phyloP scores from a whole-genome alignment of 2,113 vertebrate genomes.

The Astatoreochromis straeleni region DNA sequence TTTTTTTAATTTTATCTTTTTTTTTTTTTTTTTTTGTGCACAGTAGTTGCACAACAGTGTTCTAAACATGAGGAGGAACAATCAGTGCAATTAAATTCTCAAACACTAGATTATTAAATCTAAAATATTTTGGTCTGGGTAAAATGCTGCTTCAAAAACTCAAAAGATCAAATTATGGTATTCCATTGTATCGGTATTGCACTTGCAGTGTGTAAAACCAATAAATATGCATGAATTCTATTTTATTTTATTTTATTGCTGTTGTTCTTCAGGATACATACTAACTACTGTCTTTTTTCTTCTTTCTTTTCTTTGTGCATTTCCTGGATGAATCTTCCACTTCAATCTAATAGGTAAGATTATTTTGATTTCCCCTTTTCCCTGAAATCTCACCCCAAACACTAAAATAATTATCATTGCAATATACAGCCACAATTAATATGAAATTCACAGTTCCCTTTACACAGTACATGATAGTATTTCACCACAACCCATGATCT shows the following conservation, averaged over 20 bases:
- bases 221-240: background rate
- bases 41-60: background rate
- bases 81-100: background rate
- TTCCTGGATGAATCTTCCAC: slow-evolving; percentile 1
- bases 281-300: background rate
- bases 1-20: too few relatives aligned
- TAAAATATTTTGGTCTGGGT: background rate
- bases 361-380: background rate
- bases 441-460: background rate
- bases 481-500: background rate
- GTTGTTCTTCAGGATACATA: background rate
- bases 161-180: background rate
- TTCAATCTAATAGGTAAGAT: slow-evolving; percentile 34
- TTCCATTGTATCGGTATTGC: background rate
- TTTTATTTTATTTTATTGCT: background rate
- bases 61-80: background rate
- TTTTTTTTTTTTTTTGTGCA: background rate
- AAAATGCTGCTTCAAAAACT: background rate
- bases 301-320: background rate
- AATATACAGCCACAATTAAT: background rate
- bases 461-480: background rate
- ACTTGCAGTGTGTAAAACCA: background rate
- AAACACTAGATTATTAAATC: background rate
- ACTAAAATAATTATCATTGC: background rate
- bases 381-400: background rate